Conservation (phyloP, 2,797 vertebrate genomes). For the Acipenser transmontanus region DNA sequence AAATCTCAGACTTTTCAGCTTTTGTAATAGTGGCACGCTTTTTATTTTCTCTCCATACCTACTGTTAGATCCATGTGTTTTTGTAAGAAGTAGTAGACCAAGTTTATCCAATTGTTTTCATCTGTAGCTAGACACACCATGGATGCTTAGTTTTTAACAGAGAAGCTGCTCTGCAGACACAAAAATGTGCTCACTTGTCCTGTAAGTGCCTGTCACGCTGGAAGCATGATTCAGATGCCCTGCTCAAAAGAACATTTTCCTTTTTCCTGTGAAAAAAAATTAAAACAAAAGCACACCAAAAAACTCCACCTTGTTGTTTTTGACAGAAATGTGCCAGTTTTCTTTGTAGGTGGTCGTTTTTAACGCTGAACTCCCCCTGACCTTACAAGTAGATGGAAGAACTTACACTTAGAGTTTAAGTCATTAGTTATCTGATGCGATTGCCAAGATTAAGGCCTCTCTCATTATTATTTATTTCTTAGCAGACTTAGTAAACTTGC, state of each 20-base stretch:
- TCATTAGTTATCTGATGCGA: constrained; percentile 32
- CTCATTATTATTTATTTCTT: too few relatives aligned
- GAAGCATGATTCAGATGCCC: constrained; percentile 67
- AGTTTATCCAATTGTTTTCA: too few relatives aligned
- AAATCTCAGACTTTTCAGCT: too few relatives aligned
- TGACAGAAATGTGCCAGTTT: constrained; percentile 39
- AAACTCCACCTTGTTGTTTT: constrained; percentile 34
- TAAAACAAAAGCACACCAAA: constrained; percentile 39
- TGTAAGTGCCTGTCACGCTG: constrained; percentile 47
- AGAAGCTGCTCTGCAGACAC: constrained; percentile 1
- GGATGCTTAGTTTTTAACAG: too few relatives aligned
- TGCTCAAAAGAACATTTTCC: constrained; percentile 58
- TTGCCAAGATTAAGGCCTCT: constrained; percentile 32
- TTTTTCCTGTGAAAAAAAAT: constrained; percentile 68
- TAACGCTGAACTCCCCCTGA: constrained; percentile 38
- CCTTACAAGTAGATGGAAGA: constrained; percentile 33
- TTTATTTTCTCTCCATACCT: too few relatives aligned
- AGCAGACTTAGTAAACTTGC: background rate
- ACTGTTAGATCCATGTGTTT: too few relatives aligned
- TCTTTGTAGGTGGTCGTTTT: constrained; percentile 49
- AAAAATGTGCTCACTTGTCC: background rate
- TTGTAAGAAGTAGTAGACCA: too few relatives aligned
- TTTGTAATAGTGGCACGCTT: too few relatives aligned
- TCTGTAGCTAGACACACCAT: too few relatives aligned
- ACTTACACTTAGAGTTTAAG: constrained; percentile 3